Base-by-base conservation (phyloP, 1,140 invertebrate species). In the Brachionus angularis region DNA sequence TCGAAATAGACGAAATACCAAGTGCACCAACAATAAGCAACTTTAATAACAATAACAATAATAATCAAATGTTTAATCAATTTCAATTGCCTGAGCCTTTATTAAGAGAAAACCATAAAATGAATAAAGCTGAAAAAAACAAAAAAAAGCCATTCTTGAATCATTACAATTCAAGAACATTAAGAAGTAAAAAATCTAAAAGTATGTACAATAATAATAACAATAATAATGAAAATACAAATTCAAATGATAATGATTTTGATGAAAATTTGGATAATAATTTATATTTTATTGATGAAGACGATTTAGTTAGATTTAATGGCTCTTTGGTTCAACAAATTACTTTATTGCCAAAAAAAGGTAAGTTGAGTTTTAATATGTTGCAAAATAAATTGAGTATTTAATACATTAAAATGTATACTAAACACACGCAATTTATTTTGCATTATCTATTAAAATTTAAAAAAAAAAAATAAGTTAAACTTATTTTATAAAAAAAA, bases 71-170 rank as follows among this genome's bases (percentile, higher is more conserved):
- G n/a, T n/a, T n/a, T n/a, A n/a, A n/a, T n/a, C n/a, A n/a, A n/a
- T n/a, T n/a, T n/a, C 53, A 31, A 18, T 16, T 58, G 18, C 53
- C 53, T 10, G 53, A 58, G 33, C 53, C 53, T 7, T 39, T 58
- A 3, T 10, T 39, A 18, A 58, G n/a, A 5, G 33, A 58, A 18
- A 8, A 36, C 10, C 23, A 58, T 3, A n/a, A 39, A 12, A 12
- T 58, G 18, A 42, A 14, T 5, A 42, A 42, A 3, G 16, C 14
- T 14, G 8, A 8, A 14, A 42, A 14, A 14, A 58, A 23, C 14
- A 58, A 39, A 39, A 58, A 36, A 36, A 25, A 34, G 18, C n/a
- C n/a, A n/a, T n/a, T n/a, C n/a, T n/a, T n/a, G n/a, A 25, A 23
- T 3, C 23, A 5, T 5, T 33, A 7, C 8, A 39, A 39, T 1